Percentiles rank a stretch among this genome's conserved stretches.
These are phyloP conservation scores for Lutraria lutraria DNA, from an alignment of 2,888 invertebrate species.

Conservation along the genomic window DNA sequence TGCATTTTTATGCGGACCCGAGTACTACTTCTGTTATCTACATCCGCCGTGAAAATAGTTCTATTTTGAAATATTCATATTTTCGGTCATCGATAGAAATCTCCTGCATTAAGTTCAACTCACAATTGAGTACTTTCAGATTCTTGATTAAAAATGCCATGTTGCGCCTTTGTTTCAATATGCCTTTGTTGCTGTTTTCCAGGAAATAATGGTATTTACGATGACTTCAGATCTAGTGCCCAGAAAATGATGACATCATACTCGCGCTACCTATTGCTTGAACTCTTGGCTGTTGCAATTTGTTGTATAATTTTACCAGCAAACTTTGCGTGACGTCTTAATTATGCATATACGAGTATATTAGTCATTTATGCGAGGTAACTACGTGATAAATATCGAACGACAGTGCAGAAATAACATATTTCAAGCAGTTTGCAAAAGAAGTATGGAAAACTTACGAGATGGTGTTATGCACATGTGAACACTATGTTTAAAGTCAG, in stretches of 20 bases:
- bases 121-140: too few relatives aligned
- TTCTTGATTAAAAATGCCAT: too few relatives aligned
- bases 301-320: background rate
- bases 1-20: too few relatives aligned
- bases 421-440: too few relatives aligned
- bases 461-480: background rate
- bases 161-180: background rate
- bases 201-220: conserved; percentile 7
- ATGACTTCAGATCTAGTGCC: background rate
- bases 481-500: too few relatives aligned
- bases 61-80: too few relatives aligned
- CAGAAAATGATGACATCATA: background rate
- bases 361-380: background rate
- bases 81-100: too few relatives aligned
- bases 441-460: background rate
- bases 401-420: background rate
- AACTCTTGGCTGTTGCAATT: background rate
- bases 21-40: too few relatives aligned
- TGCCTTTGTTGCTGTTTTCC: background rate
- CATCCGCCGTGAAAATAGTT: too few relatives aligned
- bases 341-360: background rate
- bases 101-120: too few relatives aligned
- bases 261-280: background rate
- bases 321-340: background rate
- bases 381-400: background rate